Conservation (phyloP, 1,140 invertebrate genomes). For the Lineus longissimus region DNA sequence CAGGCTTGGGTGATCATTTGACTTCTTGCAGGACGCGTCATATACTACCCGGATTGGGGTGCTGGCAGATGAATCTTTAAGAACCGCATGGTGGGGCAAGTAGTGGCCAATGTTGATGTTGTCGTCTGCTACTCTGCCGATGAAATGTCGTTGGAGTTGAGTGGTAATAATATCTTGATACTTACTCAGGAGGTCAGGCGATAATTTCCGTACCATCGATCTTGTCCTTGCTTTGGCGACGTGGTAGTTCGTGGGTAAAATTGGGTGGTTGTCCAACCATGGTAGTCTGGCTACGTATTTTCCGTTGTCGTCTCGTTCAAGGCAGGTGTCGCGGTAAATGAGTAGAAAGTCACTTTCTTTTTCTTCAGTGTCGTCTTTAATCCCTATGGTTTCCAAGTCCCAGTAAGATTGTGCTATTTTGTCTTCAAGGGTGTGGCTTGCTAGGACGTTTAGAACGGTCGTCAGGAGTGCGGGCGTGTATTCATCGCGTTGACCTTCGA, state of each 20-base stretch:
- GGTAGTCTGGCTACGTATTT: conserved; percentile 1
- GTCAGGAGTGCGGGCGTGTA: no score
- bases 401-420: not conserved
- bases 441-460: no score
- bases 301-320: not conserved
- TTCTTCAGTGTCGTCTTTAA: not conserved
- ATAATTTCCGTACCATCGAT: not conserved
- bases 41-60: not conserved
- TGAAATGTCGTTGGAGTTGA: not conserved
- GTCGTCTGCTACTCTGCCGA: not conserved
- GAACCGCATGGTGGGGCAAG: not conserved
- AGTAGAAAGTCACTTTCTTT: no score
- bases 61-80: not conserved
- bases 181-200: not conserved
- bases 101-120: not conserved
- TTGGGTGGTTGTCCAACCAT: no score
- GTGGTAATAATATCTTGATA: not conserved
- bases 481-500: no score
- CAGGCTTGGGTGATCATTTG: not conserved
- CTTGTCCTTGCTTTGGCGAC: not conserved
- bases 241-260: not conserved
- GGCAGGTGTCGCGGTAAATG: no score
- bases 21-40: not conserved
- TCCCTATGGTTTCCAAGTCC: conserved; percentile 5
- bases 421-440: not conserved